phyloP scores from a whole-genome alignment of 2,888 invertebrate species.

The Drosophila vallismaia region DNA sequence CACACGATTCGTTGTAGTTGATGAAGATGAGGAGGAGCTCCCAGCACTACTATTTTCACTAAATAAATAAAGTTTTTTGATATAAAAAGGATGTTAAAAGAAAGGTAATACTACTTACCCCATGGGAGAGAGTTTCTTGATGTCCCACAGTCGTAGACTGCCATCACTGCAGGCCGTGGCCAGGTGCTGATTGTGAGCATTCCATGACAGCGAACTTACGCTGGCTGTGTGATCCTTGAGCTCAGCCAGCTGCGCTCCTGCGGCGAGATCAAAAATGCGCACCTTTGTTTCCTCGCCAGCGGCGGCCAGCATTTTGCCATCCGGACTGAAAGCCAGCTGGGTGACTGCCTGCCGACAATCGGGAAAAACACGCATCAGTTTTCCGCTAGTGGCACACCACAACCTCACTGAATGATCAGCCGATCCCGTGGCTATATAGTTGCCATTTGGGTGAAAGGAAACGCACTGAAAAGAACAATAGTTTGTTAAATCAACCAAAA shows the following conservation, averaged over 20 bases:
- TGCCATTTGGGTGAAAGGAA: conserved; percentile 96
- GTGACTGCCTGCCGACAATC: conserved; percentile 91
- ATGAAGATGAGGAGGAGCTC: conserved; percentile 52
- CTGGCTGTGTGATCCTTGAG: conserved; percentile 86
- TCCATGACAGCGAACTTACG: conserved; percentile 86
- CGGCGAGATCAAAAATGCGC: conserved; percentile 88
- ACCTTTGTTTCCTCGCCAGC: conserved; percentile 89
- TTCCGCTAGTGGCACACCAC: conserved; percentile 94
- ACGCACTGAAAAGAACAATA: conserved; percentile 68
- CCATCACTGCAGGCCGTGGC: conserved; percentile 89
- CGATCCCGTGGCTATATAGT: conserved; percentile 95
- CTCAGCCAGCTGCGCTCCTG: conserved; percentile 86
- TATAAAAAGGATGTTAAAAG: background rate
- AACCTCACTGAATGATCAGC: conserved; percentile 94
- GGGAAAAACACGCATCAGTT: conserved; percentile 90
- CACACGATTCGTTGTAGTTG: conserved; percentile 77
- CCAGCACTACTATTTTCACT: conserved; percentile 61
- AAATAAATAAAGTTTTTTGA: background rate
- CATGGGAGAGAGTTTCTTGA: conserved; percentile 76
- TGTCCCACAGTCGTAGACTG: conserved; percentile 88
- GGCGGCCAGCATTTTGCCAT: conserved; percentile 92
- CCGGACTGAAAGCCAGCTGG: conserved; percentile 92
- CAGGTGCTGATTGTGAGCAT: conserved; percentile 85
- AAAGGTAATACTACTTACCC: conserved; percentile 46
- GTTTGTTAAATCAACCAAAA: background rate